These are phyloP conservation scores for Stenoptilia bipunctidactyla DNA, from an alignment of 2,888 invertebrate species.

Conservation along the genomic window DNA sequence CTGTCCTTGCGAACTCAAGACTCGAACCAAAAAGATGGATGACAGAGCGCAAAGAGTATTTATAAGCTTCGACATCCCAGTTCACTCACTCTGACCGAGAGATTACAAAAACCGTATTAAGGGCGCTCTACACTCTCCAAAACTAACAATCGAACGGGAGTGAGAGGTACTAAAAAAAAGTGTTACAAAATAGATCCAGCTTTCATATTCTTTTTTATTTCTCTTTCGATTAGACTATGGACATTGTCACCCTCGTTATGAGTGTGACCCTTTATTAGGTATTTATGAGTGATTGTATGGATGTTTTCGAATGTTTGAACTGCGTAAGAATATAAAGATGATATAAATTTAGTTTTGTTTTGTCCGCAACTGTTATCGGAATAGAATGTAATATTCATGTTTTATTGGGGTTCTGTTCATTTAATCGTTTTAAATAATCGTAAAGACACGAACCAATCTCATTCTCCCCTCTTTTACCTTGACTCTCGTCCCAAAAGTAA, in stretches of 20 bases:
- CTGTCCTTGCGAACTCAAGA: no score
- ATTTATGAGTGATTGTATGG: conserved; percentile 15
- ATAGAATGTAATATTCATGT: conserved; percentile 14
- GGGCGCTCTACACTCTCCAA: no score
- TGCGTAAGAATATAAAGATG: conserved; percentile 12
- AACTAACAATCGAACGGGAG: no score
- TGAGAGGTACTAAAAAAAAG: no score
- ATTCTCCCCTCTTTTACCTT: conserved; percentile 16
- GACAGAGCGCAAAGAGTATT: no score
- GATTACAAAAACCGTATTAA: no score
- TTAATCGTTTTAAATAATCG: conserved; percentile 9
- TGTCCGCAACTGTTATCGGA: conserved; percentile 16
- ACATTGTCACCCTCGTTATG: conserved; percentile 14
- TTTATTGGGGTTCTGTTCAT: conserved; percentile 3
- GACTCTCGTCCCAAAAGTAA: conserved; percentile 18
- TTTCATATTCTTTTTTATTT: conserved; percentile 13
- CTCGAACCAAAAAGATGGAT: no score
- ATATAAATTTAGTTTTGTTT: conserved; percentile 17
- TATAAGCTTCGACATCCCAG: no score
- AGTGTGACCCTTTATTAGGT: conserved; percentile 15
- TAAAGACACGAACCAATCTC: conserved; percentile 16
- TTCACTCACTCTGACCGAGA: no score
- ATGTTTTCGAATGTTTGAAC: conserved; percentile 11
- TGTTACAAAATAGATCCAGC: no score
- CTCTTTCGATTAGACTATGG: conserved; percentile 16